Conservation (phyloP, 2,888 invertebrate genomes). For the Pogonocherus hispidulus region DNA sequence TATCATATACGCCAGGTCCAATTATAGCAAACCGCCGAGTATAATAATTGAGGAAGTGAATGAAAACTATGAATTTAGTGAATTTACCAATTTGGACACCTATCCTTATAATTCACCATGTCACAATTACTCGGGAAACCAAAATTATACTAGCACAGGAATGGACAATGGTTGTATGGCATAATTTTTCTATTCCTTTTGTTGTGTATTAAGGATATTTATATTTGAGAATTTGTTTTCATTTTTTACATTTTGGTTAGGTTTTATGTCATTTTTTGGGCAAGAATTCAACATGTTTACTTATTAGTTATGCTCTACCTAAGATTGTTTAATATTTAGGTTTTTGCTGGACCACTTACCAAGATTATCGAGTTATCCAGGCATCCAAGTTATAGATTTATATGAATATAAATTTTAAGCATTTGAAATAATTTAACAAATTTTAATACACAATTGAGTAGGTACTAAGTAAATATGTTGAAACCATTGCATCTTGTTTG, state of each 20-base stretch:
- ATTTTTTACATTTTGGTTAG: neutral
- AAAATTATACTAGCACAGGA: conserved; percentile 71
- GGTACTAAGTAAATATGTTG: neutral
- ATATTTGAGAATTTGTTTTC: conserved; percentile 13
- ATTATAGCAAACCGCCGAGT: conserved; percentile 59
- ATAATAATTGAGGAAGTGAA: conserved; percentile 71
- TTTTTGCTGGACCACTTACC: no score
- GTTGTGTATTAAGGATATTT: conserved; percentile 18
- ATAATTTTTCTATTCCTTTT: conserved; percentile 61
- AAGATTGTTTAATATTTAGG: no score
- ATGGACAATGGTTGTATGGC: conserved; percentile 77
- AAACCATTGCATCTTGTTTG: neutral
- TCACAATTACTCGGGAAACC: conserved; percentile 72
- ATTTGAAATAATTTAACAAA: no score
- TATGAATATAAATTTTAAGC: no score
- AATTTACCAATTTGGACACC: conserved; percentile 71
- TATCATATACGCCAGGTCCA: conserved; percentile 52
- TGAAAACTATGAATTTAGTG: conserved; percentile 71
- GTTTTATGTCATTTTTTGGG: neutral
- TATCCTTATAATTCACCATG: conserved; percentile 68
- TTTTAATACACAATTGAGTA: no score
- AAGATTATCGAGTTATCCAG: no score
- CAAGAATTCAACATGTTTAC: neutral
- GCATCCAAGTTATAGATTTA: no score
- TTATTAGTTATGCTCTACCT: no score